Conservation (phyloP, 2,113 vertebrate species). For the Pteropus alecto region DNA sequence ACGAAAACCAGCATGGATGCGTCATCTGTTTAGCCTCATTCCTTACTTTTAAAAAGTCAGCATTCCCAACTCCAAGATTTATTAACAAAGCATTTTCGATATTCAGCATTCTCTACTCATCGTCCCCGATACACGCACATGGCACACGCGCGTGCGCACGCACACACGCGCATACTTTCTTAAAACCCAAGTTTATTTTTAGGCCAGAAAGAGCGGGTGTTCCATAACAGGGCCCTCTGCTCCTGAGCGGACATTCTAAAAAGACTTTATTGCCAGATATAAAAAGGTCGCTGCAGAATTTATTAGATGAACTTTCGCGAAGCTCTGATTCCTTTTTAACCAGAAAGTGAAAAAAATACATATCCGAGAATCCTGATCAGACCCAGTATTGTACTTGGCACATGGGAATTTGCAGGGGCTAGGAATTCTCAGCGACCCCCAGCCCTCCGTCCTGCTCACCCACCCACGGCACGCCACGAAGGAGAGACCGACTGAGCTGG, state of each 20-base stretch:
- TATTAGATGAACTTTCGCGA: slow-evolving; percentile 72
- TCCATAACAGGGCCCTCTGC: slow-evolving; percentile 16
- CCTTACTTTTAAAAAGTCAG: slow-evolving; percentile 4
- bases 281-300: slow-evolving; percentile 75
- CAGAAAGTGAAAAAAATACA: slow-evolving; percentile 46
- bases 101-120: slow-evolving; percentile 17
- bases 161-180: not conserved
- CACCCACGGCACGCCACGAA: not conserved
- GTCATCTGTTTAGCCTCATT: slow-evolving; percentile 28
- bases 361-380: slow-evolving; percentile 36
- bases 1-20: not conserved
- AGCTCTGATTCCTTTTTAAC: slow-evolving; percentile 66
- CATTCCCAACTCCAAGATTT: not conserved
- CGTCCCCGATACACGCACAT: not conserved
- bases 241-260: slow-evolving; percentile 71
- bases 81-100: slow-evolving; percentile 5
- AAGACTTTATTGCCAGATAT: slow-evolving; percentile 67
- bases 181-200: slow-evolving; percentile 78
- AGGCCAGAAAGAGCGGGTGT: slow-evolving; percentile 53
- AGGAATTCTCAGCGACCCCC: slow-evolving; percentile 24
- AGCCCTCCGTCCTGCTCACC: not conserved
- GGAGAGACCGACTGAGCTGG: not conserved
- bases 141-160: not conserved
- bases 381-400: slow-evolving; percentile 62
- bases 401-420: not conserved